phyloP scores from a whole-genome alignment of 2,888 invertebrate genomes.

The Boloria euphrosyne region DNA sequence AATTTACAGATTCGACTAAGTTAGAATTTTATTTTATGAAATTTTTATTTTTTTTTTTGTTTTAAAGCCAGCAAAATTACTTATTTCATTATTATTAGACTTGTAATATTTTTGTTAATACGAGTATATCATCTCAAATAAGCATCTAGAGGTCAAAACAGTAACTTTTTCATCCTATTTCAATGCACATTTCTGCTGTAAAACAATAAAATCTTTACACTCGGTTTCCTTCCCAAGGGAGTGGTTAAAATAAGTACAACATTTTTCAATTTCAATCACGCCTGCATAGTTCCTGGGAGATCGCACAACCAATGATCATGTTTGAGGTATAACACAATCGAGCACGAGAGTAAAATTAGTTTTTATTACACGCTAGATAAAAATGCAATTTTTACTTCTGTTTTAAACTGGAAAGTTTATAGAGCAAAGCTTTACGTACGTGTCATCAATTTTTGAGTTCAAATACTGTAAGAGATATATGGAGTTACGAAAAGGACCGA shows the following conservation, averaged over 20 bases:
- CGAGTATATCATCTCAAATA: too few relatives aligned
- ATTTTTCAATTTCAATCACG: constrained; percentile 33
- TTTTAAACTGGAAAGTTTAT: constrained; percentile 11
- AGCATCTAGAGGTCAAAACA: too few relatives aligned
- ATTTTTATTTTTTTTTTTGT: too few relatives aligned
- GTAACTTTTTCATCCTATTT: too few relatives aligned
- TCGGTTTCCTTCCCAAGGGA: background rate
- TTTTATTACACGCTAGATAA: constrained; percentile 19
- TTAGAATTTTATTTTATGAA: too few relatives aligned
- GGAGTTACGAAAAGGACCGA: too few relatives aligned
- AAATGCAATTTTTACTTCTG: constrained; percentile 25
- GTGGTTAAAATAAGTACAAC: constrained; percentile 8
- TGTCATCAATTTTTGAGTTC: background rate
- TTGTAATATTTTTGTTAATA: too few relatives aligned
- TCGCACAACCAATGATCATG: constrained; percentile 29
- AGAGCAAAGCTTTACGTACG: background rate
- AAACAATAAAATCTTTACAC: constrained; percentile 10
- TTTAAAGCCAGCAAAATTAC: too few relatives aligned
- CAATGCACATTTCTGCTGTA: background rate
- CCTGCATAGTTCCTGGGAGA: constrained; percentile 16
- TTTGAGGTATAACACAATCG: constrained; percentile 27
- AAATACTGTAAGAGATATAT: too few relatives aligned
- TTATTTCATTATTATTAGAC: too few relatives aligned
- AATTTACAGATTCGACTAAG: too few relatives aligned
- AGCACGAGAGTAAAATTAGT: constrained; percentile 24